phyloP scores from a whole-genome alignment of 23 tunicate genomes.

The Clavelina lepadiformis region DNA sequence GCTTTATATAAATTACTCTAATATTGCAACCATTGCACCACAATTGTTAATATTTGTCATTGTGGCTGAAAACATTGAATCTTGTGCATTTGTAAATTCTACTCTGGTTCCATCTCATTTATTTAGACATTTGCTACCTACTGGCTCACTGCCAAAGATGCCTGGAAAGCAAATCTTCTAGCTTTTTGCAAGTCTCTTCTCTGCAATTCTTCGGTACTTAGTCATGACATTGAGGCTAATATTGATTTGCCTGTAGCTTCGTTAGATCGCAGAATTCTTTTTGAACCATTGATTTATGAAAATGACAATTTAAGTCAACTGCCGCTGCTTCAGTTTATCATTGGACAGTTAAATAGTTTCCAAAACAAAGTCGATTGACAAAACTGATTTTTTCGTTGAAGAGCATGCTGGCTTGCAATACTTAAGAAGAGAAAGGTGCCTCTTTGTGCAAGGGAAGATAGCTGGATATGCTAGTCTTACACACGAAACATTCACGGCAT shows the following conservation, averaged over 20 bases:
- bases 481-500: slow-evolving; percentile 9
- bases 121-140: not conserved
- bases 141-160: not conserved
- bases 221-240: too few relatives aligned
- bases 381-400: too few relatives aligned
- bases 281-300: too few relatives aligned
- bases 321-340: not conserved
- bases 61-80: not conserved
- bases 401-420: slow-evolving; percentile 3
- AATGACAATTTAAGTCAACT: too few relatives aligned
- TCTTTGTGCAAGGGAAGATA: slow-evolving; percentile 5
- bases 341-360: not conserved
- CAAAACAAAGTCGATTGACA: too few relatives aligned
- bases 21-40: too few relatives aligned
- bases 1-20: not conserved
- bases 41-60: too few relatives aligned
- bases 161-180: not conserved
- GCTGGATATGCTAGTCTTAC: slow-evolving; percentile 13
- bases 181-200: not conserved
- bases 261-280: too few relatives aligned
- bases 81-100: not conserved
- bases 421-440: not conserved
- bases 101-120: not conserved
- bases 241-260: too few relatives aligned
- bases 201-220: too few relatives aligned